Evolutionary conservation across 2,888 invertebrate species (phyloP), one percentile per base, ranked within the genome.

Genomic region (Acrobasis suavella): DNA sequence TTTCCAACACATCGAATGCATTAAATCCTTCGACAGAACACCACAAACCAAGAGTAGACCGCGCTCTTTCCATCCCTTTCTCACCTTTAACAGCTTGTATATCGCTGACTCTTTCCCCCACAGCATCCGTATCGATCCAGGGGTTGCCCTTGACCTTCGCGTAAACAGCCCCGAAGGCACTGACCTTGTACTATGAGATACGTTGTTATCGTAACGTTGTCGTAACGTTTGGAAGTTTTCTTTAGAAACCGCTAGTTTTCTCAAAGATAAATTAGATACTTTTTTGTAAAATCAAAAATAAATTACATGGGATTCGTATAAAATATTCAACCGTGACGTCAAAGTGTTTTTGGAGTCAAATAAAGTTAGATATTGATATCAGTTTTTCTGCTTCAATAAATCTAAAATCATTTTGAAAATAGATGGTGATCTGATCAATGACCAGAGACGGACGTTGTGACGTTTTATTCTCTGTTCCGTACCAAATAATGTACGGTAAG

Each of bases 61-160:
- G 42, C 12, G 22, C n/a, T 60, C 16, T 9, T 9, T 1, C 64
- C 54, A 12, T 72, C 73, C 66, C 67, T 62, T 46, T 85, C 76
- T 50, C 70, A 62, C 70, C 65, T 15, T 42, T 39, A 63, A 16
- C 6, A 51, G 16, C 10, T 16, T 52, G 32, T 67, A 69, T 66
- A 62, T 9, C 16, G 17, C 65, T 59, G 17, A 87, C 85, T 77
- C 76, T 66, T 55, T 85, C 77, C 59, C 70, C 37, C 78, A 66
- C 91, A 91, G 91, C 91, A 86, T 91, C 91, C 85, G 77, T 88
- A 91, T 91, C 87, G 91, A 91, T 89, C 86, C 66, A 67, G 46
- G 37, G 56, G n/a, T 32, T 63, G 77, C 72, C 90, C 91, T 86
- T 92, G 91, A 89, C 88, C 89, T 83, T 82, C 72, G 75, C 71